phyloP scores from a whole-genome alignment of 2,888 invertebrate genomes.

The Melitaea athalia region DNA sequence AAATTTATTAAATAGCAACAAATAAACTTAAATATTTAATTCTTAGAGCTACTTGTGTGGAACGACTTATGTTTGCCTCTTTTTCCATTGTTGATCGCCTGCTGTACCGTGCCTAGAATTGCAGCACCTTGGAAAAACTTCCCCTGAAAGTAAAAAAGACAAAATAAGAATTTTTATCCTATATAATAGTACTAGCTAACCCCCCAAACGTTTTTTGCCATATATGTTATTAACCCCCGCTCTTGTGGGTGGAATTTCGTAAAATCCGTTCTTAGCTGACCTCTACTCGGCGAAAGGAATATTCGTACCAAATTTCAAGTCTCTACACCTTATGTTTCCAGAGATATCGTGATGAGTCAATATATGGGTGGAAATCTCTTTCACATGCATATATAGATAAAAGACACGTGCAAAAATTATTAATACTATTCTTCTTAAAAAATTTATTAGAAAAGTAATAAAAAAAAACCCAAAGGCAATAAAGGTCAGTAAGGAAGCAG shows the following conservation, averaged over 20 bases:
- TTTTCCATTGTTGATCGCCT: constrained; percentile 47
- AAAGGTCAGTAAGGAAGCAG: not conserved
- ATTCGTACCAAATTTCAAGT: too few relatives aligned
- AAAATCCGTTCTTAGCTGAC: too few relatives aligned
- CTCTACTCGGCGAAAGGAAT: too few relatives aligned
- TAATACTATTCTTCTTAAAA: not conserved
- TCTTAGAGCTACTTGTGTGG: constrained; percentile 3
- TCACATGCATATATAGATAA: too few relatives aligned
- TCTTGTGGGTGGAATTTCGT: too few relatives aligned
- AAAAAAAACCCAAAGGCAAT: not conserved
- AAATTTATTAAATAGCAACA: not conserved
- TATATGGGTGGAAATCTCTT: too few relatives aligned
- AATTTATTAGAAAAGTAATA: not conserved
- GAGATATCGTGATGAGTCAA: too few relatives aligned
- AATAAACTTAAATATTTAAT: constrained; percentile 12
- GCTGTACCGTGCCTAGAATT: constrained; percentile 49
- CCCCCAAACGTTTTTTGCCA: too few relatives aligned
- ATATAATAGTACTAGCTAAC: too few relatives aligned
- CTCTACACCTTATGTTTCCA: too few relatives aligned
- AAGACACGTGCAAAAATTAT: not conserved
- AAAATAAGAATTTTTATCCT: constrained; percentile 7
- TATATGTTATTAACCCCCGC: too few relatives aligned
- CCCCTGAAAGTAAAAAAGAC: constrained; percentile 45
- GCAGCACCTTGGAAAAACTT: constrained; percentile 55
- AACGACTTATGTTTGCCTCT: constrained; percentile 43